Evolutionary conservation across 2,888 invertebrate genomes (phyloP), one percentile per base, ranked within the genome.

Genomic region (Drosophila nigritarsus): DNA sequence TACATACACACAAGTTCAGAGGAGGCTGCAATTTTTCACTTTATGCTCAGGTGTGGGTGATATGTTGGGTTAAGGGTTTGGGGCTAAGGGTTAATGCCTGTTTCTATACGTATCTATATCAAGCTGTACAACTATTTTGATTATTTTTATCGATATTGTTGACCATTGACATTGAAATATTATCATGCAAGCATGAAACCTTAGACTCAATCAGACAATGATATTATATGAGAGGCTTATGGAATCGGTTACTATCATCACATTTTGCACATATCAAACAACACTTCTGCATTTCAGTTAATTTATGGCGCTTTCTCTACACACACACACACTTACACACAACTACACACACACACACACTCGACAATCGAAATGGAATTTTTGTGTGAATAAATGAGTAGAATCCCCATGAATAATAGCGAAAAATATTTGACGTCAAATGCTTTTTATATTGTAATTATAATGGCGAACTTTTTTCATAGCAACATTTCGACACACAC

Each of bases 401-500:
- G 61, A 73, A 74, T 76, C 60, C 75, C 82, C 79, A 87, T 83
- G 87, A 85, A 85, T 87, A 85, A 84, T 87, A 78, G 76, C 85
- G 69, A 65, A 84, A 84, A 82, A 82, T 79, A 83, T 87, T 85
- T 87, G 81, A 83, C 83, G 81, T 87, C 79, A 75, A 70, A 74
- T 67, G 80, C 65, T 76, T 87, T 87, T 87, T 78, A 83, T 85
- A 80, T 78, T 78, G 78, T 63, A 78, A 78, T 78, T 71, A 85
- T 85, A 83, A 87, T 87, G 79, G 75, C 71, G 70, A 81, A 75
- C 65, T 77, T 84, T 83, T 83, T 78, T 71, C 65, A 53, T 63
- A 32, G 36, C 77, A 82, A 65, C 51, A 30, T 58, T 34, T 48
- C 48, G 51, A 53, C 64, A 60, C 53, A 60, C 48, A 58, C 69